Evolutionary conservation across 2,113 vertebrate species (phyloP), one percentile per base, ranked within the genome.

Genomic region (Natator depressus): DNA sequence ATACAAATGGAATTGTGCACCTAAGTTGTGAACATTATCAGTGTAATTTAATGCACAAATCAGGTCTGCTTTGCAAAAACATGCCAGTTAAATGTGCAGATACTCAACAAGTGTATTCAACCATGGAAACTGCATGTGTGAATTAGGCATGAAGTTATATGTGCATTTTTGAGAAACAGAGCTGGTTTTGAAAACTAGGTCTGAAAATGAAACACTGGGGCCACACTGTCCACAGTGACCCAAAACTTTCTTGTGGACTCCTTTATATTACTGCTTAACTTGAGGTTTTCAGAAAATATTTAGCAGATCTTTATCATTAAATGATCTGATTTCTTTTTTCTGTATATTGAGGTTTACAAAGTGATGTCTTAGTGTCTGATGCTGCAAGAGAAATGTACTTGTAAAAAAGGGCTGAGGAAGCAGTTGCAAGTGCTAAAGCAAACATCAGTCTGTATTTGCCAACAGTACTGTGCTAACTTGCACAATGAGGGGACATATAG

Each of bases 211-310:
- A 87, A 85, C 4, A 8, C 10, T 42, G 46, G 22, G 9, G 19
- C 2, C 10, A 20, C 72, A 79, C 27, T 57, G 25, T 2, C 8
- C 0, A 0, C 79, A 72, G 22, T 59, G 5, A 38, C 84, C 49
- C 62, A 93, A 62, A 88, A 10, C 8, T 24, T 87, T 92, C 24
- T 5, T 47, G 5, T 90, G 35, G 29, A 14, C 8, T 91, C 2
- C 6, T 84, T 9, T 4, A 76, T 85, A 55, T 75, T 90, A 86
- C 19, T 82, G 47, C 29, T 85, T 83, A 79, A 57, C 90, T 89
- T 80, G 54, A 94, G 76, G 59, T 90, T 91, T 93, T 38, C 7
- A 81, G 81, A 91, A 96, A 85, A 92, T 76, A 88, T 87, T 94
- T 94, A 19, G 13, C 47, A 25, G 2, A 0, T 31, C 24, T n/a